These are phyloP conservation scores for Danionella cerebrum DNA, from an alignment of 2,113 vertebrate species.

Conservation along the genomic window DNA sequence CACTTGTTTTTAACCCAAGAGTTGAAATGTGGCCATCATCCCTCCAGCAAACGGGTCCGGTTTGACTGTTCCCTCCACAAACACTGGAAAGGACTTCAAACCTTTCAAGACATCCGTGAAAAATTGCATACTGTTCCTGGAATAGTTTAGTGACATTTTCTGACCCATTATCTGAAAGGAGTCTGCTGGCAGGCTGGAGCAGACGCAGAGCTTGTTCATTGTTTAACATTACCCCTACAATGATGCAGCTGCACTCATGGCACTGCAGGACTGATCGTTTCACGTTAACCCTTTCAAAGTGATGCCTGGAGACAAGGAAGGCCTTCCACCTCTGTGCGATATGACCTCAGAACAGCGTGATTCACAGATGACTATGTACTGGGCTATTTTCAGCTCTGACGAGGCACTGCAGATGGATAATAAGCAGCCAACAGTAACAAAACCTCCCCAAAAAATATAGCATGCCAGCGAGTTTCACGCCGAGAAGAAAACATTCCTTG, in stretches of 20 bases:
- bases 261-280: not conserved
- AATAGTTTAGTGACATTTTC: conserved; percentile 25
- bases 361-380: conserved; percentile 20
- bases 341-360: not conserved
- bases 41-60: not conserved
- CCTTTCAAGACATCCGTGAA: conserved; percentile 9
- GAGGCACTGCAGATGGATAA: not conserved
- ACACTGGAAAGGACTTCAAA: too few relatives aligned
- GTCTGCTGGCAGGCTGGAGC: not conserved
- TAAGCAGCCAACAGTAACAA: conserved; percentile 6
- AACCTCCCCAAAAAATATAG: conserved; percentile 2
- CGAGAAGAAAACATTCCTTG: conserved; percentile 9
- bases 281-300: not conserved
- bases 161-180: conserved; percentile 8
- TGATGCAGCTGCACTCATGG: conserved; percentile 21
- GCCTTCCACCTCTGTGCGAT: not conserved
- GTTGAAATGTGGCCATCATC: not conserved
- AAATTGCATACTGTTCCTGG: conserved; percentile 24
- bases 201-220: conserved; percentile 11
- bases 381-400: conserved; percentile 14
- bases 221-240: conserved; percentile 19
- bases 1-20: not conserved
- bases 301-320: not conserved
- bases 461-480: conserved; percentile 7
- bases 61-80: not conserved